These are phyloP conservation scores for Sylvilagus floridanus DNA, from an alignment of 2,797 vertebrate species.

Conservation along the genomic window DNA sequence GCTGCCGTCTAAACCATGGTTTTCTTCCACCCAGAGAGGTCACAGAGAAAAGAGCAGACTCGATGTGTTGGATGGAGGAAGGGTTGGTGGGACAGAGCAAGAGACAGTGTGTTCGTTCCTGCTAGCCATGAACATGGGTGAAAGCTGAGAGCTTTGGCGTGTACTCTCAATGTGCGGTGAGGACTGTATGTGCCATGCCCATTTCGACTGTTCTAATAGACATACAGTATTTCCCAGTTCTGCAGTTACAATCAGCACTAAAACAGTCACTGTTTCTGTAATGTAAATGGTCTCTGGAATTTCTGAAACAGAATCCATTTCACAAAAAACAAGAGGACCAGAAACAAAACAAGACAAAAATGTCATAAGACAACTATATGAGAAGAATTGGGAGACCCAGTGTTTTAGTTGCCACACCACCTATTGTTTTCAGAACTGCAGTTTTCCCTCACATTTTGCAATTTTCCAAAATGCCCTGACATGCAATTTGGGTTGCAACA, in stretches of 20 bases:
- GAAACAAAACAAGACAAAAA: neutral
- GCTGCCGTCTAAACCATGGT: neutral
- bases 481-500: constrained; percentile 48
- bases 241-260: constrained; percentile 12
- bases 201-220: constrained; percentile 46
- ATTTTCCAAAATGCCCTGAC: constrained; percentile 17
- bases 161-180: neutral
- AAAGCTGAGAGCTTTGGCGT: neutral
- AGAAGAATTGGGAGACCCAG: neutral
- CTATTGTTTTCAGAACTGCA: constrained; percentile 3
- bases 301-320: constrained; percentile 24
- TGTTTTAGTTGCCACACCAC: neutral
- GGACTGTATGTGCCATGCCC: neutral
- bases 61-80: constrained; percentile 6
- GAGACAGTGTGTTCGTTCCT: neutral
- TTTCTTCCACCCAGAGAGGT: neutral
- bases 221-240: constrained; percentile 34
- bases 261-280: constrained; percentile 28
- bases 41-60: constrained; percentile 32
- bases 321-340: neutral
- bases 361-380: neutral
- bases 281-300: constrained; percentile 32
- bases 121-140: neutral
- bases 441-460: neutral
- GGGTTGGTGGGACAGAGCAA: neutral